Evolutionary conservation across 2,113 vertebrate species (phyloP).

Genomic region (Rhadina sibilatrix): DNA sequence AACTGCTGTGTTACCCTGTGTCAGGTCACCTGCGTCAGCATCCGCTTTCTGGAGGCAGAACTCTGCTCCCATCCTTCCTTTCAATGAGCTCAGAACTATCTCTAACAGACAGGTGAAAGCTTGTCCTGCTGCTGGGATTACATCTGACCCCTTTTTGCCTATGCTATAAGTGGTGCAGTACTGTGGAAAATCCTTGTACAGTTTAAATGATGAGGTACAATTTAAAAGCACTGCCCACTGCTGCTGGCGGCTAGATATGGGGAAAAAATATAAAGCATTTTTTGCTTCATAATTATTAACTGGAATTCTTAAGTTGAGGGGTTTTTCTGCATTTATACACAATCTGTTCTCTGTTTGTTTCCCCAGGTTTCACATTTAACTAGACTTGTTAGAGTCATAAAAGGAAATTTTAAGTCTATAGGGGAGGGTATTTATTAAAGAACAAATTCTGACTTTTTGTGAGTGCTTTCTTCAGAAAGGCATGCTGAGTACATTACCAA

Average conservation of each 20-base stretch:
- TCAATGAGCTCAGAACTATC: neutral
- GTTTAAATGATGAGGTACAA: neutral
- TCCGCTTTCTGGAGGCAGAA: neutral
- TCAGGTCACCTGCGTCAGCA: neutral
- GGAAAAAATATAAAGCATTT: neutral
- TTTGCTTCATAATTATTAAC: neutral
- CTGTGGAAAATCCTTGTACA: neutral
- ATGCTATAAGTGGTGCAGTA: too few relatives aligned
- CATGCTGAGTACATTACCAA: neutral
- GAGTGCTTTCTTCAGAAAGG: neutral
- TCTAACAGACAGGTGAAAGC: neutral
- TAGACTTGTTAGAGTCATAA: neutral
- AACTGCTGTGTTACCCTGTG: accelerated
- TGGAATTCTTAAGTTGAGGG: neutral
- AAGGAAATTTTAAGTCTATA: neutral
- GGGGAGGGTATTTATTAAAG: neutral
- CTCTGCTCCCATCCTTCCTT: neutral
- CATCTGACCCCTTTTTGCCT: neutral
- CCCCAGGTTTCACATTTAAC: neutral
- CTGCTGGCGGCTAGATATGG: neutral
- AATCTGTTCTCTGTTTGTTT: neutral
- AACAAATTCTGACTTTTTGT: neutral
- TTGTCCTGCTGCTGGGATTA: neutral
- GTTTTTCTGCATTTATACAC: neutral
- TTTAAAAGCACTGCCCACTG: neutral